Evolutionary conservation across 2,113 vertebrate genomes (phyloP).

Genomic region (Erpornis zantholeuca): DNA sequence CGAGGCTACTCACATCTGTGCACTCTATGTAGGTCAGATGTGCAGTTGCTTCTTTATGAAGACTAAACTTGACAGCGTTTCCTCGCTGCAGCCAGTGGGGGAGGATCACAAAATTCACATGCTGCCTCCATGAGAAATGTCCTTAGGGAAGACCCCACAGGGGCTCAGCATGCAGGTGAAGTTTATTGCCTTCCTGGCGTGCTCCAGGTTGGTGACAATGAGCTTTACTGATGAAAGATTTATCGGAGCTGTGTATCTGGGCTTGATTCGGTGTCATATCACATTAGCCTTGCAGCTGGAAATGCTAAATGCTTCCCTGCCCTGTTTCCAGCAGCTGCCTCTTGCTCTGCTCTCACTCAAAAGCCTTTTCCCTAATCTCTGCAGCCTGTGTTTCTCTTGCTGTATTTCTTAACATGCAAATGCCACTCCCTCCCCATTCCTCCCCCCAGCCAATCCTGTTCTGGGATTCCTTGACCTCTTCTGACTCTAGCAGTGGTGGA

Average conservation of each 20-base stretch:
- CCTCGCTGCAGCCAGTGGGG: neutral
- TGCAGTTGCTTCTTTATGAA: neutral
- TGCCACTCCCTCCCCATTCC: neutral
- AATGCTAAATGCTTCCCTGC: neutral
- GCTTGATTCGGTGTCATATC: neutral
- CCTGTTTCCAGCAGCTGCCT: conserved; percentile 3
- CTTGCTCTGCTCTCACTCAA: neutral
- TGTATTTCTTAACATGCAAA: neutral
- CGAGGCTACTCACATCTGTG: conserved; percentile 30
- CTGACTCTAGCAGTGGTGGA: neutral
- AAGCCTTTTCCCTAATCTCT: neutral
- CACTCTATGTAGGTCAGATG: conserved; percentile 59
- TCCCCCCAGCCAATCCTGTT: neutral
- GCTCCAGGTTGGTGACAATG: neutral
- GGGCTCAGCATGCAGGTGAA: neutral
- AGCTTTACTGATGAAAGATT: neutral
- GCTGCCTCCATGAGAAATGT: neutral
- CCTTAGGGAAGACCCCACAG: neutral
- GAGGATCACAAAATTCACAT: neutral
- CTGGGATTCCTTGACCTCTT: neutral
- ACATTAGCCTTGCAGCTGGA: conserved; percentile 9
- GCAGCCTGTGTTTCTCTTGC: neutral
- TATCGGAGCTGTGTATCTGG: neutral
- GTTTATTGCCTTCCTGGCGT: neutral
- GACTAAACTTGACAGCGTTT: conserved; percentile 41